phyloP scores from a whole-genome alignment of 1,140 invertebrate genomes.

The Zeugodacus cucurbitae region DNA sequence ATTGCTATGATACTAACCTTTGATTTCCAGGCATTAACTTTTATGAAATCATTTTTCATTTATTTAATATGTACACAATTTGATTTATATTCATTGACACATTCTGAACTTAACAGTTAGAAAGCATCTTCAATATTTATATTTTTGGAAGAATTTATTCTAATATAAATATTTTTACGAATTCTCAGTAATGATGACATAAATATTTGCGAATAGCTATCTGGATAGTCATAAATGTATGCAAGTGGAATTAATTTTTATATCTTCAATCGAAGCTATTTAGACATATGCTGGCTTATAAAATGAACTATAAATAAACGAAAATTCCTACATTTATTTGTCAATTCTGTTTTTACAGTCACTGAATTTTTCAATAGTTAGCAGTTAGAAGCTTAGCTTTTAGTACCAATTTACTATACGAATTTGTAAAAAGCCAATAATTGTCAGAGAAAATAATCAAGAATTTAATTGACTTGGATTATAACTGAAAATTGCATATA shows the following conservation, averaged over 20 bases:
- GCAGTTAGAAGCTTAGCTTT: not conserved
- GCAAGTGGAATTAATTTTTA: too few species aligned
- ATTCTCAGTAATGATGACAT: not conserved
- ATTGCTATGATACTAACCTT: too few species aligned
- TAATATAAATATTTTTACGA: not conserved
- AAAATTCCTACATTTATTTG: not conserved
- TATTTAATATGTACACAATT: too few species aligned
- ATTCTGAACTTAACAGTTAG: too few species aligned
- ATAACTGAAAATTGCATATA: conserved; percentile 64
- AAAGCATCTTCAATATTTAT: too few species aligned
- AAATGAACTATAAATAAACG: not conserved
- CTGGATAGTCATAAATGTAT: not conserved
- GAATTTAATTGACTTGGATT: conserved; percentile 65
- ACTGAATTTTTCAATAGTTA: not conserved
- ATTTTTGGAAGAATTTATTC: not conserved
- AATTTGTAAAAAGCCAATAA: conserved; percentile 58
- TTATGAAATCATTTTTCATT: too few species aligned
- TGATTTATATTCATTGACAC: too few species aligned
- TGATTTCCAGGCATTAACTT: too few species aligned
- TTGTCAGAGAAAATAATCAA: conserved; percentile 65
- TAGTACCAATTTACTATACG: not conserved
- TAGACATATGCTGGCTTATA: too few species aligned
- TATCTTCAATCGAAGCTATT: too few species aligned
- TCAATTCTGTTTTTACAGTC: not conserved
- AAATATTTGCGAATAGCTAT: not conserved